Conservation (phyloP, 2,797 vertebrate genomes). For the Myiotriccus ornatus region DNA sequence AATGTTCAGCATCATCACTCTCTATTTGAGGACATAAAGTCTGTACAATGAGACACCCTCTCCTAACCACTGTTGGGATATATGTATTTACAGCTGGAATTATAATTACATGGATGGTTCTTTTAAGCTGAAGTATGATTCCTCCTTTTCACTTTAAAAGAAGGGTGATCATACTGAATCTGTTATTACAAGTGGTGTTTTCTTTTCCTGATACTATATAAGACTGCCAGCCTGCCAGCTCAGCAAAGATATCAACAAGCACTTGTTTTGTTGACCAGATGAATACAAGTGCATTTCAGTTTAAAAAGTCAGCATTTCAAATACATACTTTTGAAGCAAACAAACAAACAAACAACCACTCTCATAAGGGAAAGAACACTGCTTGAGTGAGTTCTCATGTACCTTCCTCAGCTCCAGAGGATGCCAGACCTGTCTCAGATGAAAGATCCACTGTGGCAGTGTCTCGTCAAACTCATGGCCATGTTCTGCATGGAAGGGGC, state of each 20-base stretch:
- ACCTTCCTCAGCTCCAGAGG: neutral
- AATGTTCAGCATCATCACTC: neutral
- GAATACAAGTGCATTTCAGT: slow-evolving; percentile 23
- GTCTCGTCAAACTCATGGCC: neutral
- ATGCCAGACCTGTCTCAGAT: neutral
- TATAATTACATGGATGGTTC: slow-evolving; percentile 71
- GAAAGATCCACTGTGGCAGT: neutral
- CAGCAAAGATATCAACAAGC: slow-evolving; percentile 51
- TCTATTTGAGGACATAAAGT: slow-evolving; percentile 38
- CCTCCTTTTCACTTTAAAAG: slow-evolving; percentile 65
- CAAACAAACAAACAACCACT: neutral
- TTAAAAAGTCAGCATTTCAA: neutral
- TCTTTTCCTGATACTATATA: slow-evolving; percentile 35
- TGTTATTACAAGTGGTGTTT: slow-evolving; percentile 74
- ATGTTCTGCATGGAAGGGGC: neutral
- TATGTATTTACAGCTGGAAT: slow-evolving; percentile 74
- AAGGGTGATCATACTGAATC: slow-evolving; percentile 59
- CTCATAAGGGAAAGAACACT: neutral
- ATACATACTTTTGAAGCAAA: neutral
- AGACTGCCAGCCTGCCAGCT: slow-evolving; percentile 67
- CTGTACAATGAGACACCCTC: slow-evolving; percentile 38
- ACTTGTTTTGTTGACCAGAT: slow-evolving; percentile 35
- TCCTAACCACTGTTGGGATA: slow-evolving; percentile 61
- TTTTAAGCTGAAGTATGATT: slow-evolving; percentile 63
- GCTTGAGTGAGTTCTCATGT: neutral